These are phyloP conservation scores for Spilarctia lutea DNA, from an alignment of 2,888 invertebrate species.

Conservation along the genomic window DNA sequence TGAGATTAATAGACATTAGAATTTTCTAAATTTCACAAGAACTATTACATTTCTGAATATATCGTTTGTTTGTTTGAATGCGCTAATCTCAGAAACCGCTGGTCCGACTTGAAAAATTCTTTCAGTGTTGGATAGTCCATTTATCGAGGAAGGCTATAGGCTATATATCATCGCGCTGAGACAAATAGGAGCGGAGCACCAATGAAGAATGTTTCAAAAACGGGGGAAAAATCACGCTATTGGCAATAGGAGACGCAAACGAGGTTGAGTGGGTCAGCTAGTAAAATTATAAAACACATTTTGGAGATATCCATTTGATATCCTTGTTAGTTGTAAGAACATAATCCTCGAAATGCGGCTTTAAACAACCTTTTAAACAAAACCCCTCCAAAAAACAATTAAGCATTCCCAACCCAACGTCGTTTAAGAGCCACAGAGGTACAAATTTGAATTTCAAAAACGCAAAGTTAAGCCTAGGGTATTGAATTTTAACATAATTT, in stretches of 20 bases:
- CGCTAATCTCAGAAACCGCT: too few species aligned
- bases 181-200: too few species aligned
- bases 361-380: slow-evolving; percentile 36
- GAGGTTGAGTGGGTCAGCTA: too few species aligned
- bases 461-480: slow-evolving; percentile 60
- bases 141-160: too few species aligned
- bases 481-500: slow-evolving; percentile 69
- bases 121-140: too few species aligned
- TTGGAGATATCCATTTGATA: slow-evolving; percentile 8
- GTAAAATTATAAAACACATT: too few species aligned
- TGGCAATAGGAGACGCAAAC: too few species aligned
- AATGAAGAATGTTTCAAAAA: too few species aligned
- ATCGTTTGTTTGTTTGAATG: too few species aligned
- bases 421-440: slow-evolving; percentile 54
- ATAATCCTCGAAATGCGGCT: slow-evolving; percentile 32
- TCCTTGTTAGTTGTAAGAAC: slow-evolving; percentile 21
- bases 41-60: not conserved
- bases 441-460: slow-evolving; percentile 65
- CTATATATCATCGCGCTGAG: too few species aligned
- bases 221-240: too few species aligned
- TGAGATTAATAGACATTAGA: not conserved
- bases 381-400: slow-evolving; percentile 53
- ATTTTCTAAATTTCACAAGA: not conserved
- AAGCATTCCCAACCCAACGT: slow-evolving; percentile 53
- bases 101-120: too few species aligned